Evolutionary conservation across 2,113 vertebrate genomes (phyloP).

Genomic region (Noturus placidus): DNA sequence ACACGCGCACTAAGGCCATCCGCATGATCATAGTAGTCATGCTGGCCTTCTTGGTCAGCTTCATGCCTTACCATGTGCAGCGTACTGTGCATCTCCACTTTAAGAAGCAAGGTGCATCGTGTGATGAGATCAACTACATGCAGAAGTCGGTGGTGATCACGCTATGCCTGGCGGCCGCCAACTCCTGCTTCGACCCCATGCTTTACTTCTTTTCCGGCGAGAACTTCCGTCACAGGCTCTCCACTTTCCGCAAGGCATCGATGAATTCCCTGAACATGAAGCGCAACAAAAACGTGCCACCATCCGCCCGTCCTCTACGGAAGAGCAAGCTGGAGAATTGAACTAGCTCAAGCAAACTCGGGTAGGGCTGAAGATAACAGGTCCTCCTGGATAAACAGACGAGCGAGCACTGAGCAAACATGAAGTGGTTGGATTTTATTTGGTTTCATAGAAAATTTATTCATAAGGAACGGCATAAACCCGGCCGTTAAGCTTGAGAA

Average conservation of each 20-base stretch:
- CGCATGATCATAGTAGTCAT: constrained; percentile 92
- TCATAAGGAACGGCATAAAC: neutral
- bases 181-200: constrained; percentile 92
- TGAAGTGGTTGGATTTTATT: neutral
- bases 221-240: constrained; percentile 83
- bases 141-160: constrained; percentile 92
- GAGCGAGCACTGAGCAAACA: neutral
- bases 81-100: constrained; percentile 82
- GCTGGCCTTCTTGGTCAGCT: constrained; percentile 86
- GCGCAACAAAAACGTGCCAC: neutral
- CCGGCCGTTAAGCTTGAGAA: neutral
- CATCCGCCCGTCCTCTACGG: neutral
- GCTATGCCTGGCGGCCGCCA: constrained; percentile 85
- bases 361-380: neutral
- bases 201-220: constrained; percentile 95
- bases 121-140: constrained; percentile 71
- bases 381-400: neutral
- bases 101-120: constrained; percentile 61
- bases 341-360: neutral
- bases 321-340: constrained; percentile 26
- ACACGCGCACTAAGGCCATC: constrained; percentile 76
- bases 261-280: neutral
- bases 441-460: neutral
- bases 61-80: constrained; percentile 91
- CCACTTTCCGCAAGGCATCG: constrained; percentile 78